Percentiles rank a stretch among this genome's conserved stretches.
These are phyloP conservation scores for Sebastes trivittatus DNA, from an alignment of 2,797 vertebrate species.

Conservation along the genomic window DNA sequence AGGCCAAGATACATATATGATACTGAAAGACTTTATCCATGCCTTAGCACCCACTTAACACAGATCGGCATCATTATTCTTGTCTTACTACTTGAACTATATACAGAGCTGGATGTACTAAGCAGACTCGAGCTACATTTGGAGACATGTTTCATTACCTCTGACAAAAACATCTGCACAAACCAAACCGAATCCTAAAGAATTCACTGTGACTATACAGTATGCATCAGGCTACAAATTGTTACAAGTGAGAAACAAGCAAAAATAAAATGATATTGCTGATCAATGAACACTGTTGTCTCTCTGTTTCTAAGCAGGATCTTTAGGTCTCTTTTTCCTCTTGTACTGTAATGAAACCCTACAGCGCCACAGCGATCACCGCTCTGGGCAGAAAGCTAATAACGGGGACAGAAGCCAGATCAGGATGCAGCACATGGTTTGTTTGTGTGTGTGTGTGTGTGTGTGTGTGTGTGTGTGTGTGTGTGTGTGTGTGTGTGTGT, in stretches of 20 bases:
- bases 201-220: not conserved
- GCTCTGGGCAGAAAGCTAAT: constrained; percentile 13
- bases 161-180: not conserved
- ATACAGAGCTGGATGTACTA: not conserved
- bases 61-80: not conserved
- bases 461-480: not conserved
- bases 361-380: not conserved
- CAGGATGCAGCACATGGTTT: not conserved
- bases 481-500: not conserved
- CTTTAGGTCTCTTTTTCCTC: not conserved
- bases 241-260: not conserved
- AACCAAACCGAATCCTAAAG: not conserved
- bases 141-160: not conserved
- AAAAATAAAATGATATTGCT: not conserved
- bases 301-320: not conserved
- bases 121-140: not conserved
- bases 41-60: not conserved
- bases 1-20: not conserved
- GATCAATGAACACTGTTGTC: not conserved
- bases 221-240: not conserved
- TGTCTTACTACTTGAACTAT: not conserved
- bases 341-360: constrained; percentile 3
- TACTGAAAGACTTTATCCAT: not conserved
- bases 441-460: not conserved
- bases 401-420: not conserved